These are phyloP conservation scores for Ia io DNA, from an alignment of 2,113 vertebrate species.

Conservation along the genomic window DNA sequence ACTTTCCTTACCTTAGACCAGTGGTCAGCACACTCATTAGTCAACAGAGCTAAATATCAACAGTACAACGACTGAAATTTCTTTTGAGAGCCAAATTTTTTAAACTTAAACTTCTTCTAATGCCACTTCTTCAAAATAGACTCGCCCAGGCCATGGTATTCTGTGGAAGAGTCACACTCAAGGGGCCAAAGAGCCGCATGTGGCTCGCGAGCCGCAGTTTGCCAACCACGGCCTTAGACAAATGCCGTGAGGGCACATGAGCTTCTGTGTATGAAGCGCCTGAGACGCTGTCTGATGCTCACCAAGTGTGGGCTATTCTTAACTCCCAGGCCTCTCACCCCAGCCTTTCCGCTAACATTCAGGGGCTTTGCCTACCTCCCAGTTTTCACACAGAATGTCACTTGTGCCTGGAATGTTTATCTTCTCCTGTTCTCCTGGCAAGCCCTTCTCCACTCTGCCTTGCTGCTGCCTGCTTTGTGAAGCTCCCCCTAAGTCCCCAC, in stretches of 20 bases:
- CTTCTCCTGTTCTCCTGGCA: not conserved
- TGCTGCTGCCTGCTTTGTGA: not conserved
- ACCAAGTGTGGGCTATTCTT: not conserved
- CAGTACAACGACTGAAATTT: too few species aligned
- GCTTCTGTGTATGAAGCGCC: not conserved
- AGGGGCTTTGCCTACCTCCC: not conserved
- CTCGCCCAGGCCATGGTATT: too few species aligned
- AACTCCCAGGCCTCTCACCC: not conserved
- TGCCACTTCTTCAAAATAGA: too few species aligned
- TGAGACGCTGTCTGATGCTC: not conserved
- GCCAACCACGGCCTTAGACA: not conserved
- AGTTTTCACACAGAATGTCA: not conserved
- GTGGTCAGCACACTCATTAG: too few species aligned
- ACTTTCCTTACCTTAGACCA: not conserved
- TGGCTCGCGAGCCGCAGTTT: too few species aligned
- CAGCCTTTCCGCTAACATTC: not conserved
- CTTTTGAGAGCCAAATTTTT: too few species aligned
- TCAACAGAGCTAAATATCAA: too few species aligned
- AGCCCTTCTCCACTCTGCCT: not conserved
- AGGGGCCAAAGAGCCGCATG: too few species aligned
- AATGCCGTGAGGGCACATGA: rapidly evolving
- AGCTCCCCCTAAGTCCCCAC: not conserved
- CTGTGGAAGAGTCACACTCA: too few species aligned
- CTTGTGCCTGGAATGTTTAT: not conserved
- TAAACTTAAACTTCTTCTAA: too few species aligned